These are phyloP conservation scores for Channallabes apus DNA, from an alignment of 2,797 vertebrate species.

Conservation along the genomic window DNA sequence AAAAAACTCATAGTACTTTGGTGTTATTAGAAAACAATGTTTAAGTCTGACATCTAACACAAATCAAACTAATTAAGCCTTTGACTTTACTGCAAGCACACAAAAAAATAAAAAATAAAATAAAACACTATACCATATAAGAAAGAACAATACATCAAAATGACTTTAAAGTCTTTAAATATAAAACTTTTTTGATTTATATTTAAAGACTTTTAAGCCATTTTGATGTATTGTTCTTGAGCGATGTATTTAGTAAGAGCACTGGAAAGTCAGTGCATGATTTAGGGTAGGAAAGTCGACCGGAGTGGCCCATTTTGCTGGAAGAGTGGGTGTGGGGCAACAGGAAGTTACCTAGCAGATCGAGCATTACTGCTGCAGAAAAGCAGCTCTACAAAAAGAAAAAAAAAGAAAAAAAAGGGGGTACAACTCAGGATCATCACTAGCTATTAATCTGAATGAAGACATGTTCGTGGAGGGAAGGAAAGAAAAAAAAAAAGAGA, in stretches of 20 bases:
- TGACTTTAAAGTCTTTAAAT: neutral
- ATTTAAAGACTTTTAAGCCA: too few species aligned
- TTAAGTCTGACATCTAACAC: neutral
- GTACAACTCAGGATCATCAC: slow-evolving; percentile 73
- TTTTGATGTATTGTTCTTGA: too few species aligned
- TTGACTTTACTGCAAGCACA: neutral
- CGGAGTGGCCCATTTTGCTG: neutral
- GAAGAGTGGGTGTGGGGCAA: slow-evolving; percentile 36
- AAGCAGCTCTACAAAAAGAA: slow-evolving; percentile 7
- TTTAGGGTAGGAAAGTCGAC: neutral
- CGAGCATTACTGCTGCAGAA: slow-evolving; percentile 19
- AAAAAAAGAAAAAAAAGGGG: slow-evolving; percentile 46
- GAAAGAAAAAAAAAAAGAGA: slow-evolving; percentile 10
- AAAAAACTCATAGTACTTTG: neutral
- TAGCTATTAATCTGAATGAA: slow-evolving; percentile 82
- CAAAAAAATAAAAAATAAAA: neutral
- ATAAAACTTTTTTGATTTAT: too few species aligned
- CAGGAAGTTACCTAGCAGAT: slow-evolving; percentile 45
- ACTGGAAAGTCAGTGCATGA: slow-evolving; percentile 12
- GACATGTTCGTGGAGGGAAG: slow-evolving; percentile 65
- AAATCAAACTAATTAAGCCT: neutral
- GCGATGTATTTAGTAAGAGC: neutral
- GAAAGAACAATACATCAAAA: neutral
- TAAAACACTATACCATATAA: neutral
- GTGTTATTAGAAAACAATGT: neutral